Percentiles rank a stretch among this genome's conserved stretches.
phyloP scores from a whole-genome alignment of 2,888 invertebrate genomes.

The Lysandra bellargus region DNA sequence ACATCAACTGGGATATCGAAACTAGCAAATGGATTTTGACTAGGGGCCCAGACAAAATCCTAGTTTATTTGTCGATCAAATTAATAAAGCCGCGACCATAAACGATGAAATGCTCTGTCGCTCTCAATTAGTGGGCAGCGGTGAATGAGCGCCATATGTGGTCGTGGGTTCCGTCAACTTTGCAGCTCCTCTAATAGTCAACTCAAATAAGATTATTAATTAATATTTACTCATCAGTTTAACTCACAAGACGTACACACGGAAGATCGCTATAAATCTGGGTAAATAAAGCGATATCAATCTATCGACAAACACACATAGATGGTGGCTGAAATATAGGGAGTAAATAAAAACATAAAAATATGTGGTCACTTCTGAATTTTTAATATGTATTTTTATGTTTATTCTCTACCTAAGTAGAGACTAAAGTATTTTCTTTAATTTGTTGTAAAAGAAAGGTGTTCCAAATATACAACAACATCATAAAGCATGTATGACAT shows the following conservation, averaged over 20 bases:
- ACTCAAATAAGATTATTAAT: slow-evolving; percentile 72
- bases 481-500: neutral
- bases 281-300: neutral
- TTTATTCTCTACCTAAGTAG: neutral
- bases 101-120: slow-evolving; percentile 76
- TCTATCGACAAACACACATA: neutral
- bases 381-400: neutral
- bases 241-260: slow-evolving; percentile 23
- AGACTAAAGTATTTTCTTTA: neutral
- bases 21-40: too few species aligned
- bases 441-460: neutral
- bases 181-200: slow-evolving; percentile 64
- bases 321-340: neutral
- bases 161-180: slow-evolving; percentile 66
- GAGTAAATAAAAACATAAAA: neutral
- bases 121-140: slow-evolving; percentile 73
- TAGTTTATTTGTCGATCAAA: slow-evolving; percentile 74
- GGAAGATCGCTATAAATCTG: neutral
- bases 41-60: neutral
- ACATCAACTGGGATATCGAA: too few species aligned
- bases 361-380: neutral
- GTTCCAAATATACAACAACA: neutral
- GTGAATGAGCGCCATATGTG: slow-evolving; percentile 74
- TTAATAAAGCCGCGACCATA: slow-evolving; percentile 70
- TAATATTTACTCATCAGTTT: slow-evolving; percentile 59